These are phyloP conservation scores for Eupristina koningsbergeri DNA, from an alignment of 1,140 invertebrate species.

Conservation along the genomic window DNA sequence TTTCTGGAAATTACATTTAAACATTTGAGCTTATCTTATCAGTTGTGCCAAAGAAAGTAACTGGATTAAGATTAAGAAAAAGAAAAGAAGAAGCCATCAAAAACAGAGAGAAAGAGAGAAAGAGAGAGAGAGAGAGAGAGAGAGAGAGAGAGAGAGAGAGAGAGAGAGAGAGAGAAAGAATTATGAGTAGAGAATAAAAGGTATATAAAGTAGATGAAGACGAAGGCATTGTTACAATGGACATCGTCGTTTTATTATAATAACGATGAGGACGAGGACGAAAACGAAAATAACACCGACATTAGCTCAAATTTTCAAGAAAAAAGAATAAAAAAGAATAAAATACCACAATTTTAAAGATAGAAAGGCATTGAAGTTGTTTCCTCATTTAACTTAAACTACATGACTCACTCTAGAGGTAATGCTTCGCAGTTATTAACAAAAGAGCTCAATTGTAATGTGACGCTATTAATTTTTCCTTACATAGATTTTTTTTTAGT, in stretches of 20 bases:
- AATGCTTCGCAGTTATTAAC: constrained; percentile 34
- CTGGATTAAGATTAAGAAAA: constrained; percentile 37
- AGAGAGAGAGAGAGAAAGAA: constrained; percentile 1
- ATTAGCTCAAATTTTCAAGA: constrained; percentile 7
- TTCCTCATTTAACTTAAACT: constrained; percentile 45
- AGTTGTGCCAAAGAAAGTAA: neutral
- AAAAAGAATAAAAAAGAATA: constrained; percentile 45
- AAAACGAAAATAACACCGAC: neutral
- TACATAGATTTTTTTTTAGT: too few relatives aligned
- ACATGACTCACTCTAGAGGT: constrained; percentile 34
- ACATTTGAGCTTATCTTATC: constrained; percentile 38
- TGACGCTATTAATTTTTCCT: constrained; percentile 33
- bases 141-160: constrained; percentile 18
- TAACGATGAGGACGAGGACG: neutral
- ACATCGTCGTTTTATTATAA: constrained; percentile 39
- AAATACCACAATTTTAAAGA: constrained; percentile 20
- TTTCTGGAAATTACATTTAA: constrained; percentile 37
- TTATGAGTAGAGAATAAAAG: neutral
- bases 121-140: constrained; percentile 9
- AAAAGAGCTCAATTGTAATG: constrained; percentile 37
- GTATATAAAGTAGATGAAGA: neutral
- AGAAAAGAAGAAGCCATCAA: constrained; percentile 18
- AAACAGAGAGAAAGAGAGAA: too few relatives aligned
- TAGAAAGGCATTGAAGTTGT: constrained; percentile 20
- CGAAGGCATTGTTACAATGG: constrained; percentile 42